A percentile compares a stretch with the other conserved stretches of the same genome.
Conservation (phyloP, 2,113 vertebrate genomes). For the Marcusenius ussheri region DNA sequence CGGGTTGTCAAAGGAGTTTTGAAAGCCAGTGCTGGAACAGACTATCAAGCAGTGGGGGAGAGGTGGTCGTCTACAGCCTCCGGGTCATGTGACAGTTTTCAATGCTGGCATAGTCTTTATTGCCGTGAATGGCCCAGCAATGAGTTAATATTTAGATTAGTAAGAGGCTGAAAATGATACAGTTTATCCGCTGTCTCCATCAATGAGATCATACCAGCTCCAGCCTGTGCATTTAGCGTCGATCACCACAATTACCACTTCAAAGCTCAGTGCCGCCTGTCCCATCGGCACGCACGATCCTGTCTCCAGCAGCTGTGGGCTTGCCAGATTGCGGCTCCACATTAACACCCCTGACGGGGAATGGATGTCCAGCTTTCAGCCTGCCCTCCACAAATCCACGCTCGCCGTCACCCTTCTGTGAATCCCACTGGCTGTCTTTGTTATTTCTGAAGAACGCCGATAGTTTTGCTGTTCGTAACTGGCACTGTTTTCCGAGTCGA, state of each 20-base stretch:
- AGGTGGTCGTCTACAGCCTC: neutral
- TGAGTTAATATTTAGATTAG: constrained; percentile 13
- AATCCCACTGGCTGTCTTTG: neutral
- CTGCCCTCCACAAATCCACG: neutral
- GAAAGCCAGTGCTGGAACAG: neutral
- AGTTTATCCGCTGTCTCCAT: constrained; percentile 1
- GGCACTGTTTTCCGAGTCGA: neutral
- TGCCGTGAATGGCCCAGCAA: neutral
- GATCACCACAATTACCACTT: constrained; percentile 1
- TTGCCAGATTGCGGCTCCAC: neutral
- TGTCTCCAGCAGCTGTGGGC: constrained; percentile 2
- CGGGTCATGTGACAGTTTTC: neutral
- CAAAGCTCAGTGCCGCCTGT: neutral
- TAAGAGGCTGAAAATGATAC: neutral
- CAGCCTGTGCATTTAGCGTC: neutral
- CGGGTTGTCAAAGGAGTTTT: neutral
- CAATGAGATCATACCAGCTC: neutral
- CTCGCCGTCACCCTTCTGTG: neutral
- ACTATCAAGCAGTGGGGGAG: neutral
- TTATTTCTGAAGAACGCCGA: neutral
- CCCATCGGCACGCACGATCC: neutral
- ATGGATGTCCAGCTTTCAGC: neutral
- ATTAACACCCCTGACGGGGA: neutral
- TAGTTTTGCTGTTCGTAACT: neutral
- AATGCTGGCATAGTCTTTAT: neutral